Percentiles rank a stretch among this genome's conserved stretches.
phyloP scores from a whole-genome alignment of 2,888 invertebrate genomes.

The Oxyteleia sp. region DNA sequence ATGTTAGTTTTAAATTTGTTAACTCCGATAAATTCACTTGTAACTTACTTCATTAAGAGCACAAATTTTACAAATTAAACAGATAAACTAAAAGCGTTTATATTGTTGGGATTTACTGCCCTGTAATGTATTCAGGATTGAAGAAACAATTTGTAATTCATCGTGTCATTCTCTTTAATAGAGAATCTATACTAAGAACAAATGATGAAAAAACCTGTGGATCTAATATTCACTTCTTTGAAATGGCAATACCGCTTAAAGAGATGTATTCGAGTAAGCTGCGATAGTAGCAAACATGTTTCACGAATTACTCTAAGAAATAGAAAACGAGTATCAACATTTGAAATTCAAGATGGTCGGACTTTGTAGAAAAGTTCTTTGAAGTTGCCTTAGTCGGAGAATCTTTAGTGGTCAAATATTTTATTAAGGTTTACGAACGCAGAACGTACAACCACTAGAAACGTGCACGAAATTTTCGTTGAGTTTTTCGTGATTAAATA shows the following conservation, averaged over 20 bases:
- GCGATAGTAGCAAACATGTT: conserved; percentile 44
- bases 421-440: conserved; percentile 63
- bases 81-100: neutral
- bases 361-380: conserved; percentile 60
- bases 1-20: no score
- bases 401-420: conserved; percentile 68
- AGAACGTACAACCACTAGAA: conserved; percentile 38
- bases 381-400: conserved; percentile 48
- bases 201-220: conserved; percentile 44
- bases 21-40: no score
- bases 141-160: conserved; percentile 19
- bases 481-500: conserved; percentile 60
- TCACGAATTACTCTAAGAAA: conserved; percentile 53
- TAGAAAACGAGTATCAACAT: conserved; percentile 60
- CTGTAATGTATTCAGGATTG: neutral
- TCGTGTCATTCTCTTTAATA: conserved; percentile 24
- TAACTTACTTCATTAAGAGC: no score
- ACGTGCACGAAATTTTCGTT: conserved; percentile 57
- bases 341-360: conserved; percentile 67
- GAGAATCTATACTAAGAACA: conserved; percentile 10
- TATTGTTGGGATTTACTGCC: neutral
- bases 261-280: conserved; percentile 49
- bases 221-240: conserved; percentile 40
- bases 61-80: conserved; percentile 3
- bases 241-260: conserved; percentile 43